Evolutionary conservation across 2,113 vertebrate genomes (phyloP).

Genomic region (Sterna hirundo): DNA sequence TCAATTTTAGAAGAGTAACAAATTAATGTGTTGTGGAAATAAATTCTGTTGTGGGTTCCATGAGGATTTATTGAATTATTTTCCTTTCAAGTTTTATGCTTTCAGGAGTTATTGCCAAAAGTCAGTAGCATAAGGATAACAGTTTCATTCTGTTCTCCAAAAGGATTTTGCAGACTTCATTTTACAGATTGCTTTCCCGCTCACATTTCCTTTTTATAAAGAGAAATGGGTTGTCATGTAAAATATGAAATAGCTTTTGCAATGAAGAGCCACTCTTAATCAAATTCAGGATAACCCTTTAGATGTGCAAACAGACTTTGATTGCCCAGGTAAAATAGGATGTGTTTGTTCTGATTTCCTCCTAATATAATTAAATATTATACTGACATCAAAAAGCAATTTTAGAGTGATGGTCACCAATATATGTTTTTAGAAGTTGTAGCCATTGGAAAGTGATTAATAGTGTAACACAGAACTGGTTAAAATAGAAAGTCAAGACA

Average conservation of each 20-base stretch:
- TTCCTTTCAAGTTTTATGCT: neutral
- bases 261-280: neutral
- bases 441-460: neutral
- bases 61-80: neutral
- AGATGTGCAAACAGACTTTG: neutral
- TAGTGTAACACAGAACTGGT: neutral
- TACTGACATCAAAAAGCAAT: neutral
- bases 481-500: neutral
- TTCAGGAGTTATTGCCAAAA: neutral
- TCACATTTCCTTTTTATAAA: accelerated
- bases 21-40: neutral
- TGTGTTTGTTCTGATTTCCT: neutral
- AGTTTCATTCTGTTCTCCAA: neutral
- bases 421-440: neutral
- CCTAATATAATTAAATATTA: neutral
- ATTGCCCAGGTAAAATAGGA: neutral
- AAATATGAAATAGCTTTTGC: neutral
- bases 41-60: neutral
- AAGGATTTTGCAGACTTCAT: neutral
- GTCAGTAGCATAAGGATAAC: neutral
- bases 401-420: neutral
- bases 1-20: neutral
- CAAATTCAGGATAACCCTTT: neutral
- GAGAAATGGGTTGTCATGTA: neutral
- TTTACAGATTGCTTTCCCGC: neutral